A percentile compares a stretch with the other conserved stretches of the same genome.
Conservation (phyloP, 1,140 invertebrate genomes). For the Hetaerina americana region DNA sequence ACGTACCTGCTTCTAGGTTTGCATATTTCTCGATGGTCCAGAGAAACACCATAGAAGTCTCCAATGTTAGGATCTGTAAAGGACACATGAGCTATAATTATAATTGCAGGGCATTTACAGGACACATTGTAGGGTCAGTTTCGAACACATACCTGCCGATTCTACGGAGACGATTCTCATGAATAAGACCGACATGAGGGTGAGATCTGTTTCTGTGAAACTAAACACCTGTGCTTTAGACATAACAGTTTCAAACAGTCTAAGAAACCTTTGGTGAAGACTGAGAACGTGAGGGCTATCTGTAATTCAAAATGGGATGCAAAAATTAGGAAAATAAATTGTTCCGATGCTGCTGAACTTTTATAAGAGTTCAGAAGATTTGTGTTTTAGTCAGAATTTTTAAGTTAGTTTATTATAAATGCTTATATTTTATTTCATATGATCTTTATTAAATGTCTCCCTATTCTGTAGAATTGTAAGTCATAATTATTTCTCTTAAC, state of each 20-base stretch:
- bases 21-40: slow-evolving; percentile 58
- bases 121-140: slow-evolving; percentile 15
- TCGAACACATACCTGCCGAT: slow-evolving; percentile 42
- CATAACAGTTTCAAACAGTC: slow-evolving; percentile 30
- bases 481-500: too few relatives aligned
- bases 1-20: slow-evolving; percentile 42
- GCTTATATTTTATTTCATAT: too few relatives aligned
- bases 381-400: too few relatives aligned
- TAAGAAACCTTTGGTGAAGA: slow-evolving; percentile 40
- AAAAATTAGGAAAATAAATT: too few relatives aligned
- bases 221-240: slow-evolving; percentile 42
- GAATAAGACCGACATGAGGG: slow-evolving; percentile 51
- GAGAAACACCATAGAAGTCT: slow-evolving; percentile 43
- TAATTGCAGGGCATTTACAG: not conserved
- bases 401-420: too few relatives aligned
- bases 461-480: too few relatives aligned
- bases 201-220: slow-evolving; percentile 51
- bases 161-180: slow-evolving; percentile 50
- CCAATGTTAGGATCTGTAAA: slow-evolving; percentile 50
- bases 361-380: too few relatives aligned
- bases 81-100: not conserved
- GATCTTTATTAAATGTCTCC: too few relatives aligned
- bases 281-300: slow-evolving; percentile 45
- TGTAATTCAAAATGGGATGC: slow-evolving; percentile 27
- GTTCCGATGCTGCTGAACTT: too few relatives aligned